These are phyloP conservation scores for Xenus cinereus DNA, from an alignment of 2,113 vertebrate genomes.

Conservation along the genomic window DNA sequence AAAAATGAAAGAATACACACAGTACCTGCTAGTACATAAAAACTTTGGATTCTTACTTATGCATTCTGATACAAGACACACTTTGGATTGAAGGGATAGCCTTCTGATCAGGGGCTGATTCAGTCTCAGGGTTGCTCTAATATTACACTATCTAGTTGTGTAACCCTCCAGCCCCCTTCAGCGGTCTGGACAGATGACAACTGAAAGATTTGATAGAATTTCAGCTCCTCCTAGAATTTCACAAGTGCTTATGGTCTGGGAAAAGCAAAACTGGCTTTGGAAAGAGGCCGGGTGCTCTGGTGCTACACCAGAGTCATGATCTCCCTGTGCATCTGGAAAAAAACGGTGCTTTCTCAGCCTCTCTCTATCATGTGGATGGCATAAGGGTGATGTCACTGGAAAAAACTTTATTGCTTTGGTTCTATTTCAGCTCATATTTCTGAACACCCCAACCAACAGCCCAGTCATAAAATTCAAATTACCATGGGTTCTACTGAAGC, in stretches of 20 bases:
- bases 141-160: neutral
- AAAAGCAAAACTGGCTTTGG: neutral
- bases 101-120: neutral
- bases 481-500: slow-evolving; percentile 99
- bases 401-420: neutral
- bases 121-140: neutral
- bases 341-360: neutral
- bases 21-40: neutral
- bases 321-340: neutral
- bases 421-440: slow-evolving; percentile 90
- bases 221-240: neutral
- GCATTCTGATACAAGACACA: neutral
- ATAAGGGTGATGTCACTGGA: neutral
- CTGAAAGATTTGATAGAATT: neutral
- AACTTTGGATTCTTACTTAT: neutral
- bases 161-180: neutral
- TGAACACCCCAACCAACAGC: slow-evolving; percentile 96
- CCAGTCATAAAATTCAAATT: slow-evolving; percentile 97
- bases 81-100: neutral
- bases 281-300: neutral
- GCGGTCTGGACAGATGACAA: neutral
- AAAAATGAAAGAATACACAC: neutral
- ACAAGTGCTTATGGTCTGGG: neutral
- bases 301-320: neutral
- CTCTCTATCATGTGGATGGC: neutral